Evolutionary conservation across 2,113 vertebrate genomes (phyloP), one percentile per base, ranked within the genome.

Genomic region (Globicephala melas): DNA sequence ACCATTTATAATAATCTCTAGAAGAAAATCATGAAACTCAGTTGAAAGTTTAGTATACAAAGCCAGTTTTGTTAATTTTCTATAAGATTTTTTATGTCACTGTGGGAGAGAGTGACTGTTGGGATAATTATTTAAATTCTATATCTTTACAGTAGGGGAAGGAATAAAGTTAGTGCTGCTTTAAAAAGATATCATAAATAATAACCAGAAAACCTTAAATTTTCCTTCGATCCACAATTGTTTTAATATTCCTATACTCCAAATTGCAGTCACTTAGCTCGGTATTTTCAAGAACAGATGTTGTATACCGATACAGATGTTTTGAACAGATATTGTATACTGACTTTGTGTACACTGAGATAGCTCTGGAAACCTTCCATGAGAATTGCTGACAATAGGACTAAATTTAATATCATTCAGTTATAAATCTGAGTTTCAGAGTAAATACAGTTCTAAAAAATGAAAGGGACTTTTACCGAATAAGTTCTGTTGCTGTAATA

Each of bases 1-100:
- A 95, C n/a, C 95, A 60, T 97, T 95, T 96, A 91, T 18, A 81
- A 82, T 84, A 71, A 65, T 84, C 89, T 96, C 44, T 96, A 85
- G 36, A 58, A 96, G 87, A 96, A 97, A 94, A 86, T 93, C 79
- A 50, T 95, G 87, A 85, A 88, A 58, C 14, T 97, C 0, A 55
- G 71, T 93, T 91, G 31, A 92, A 95, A 53, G 13, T 96, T 97
- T 73, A 50, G 50, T 74, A 44, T 44, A 80, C 53, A 93, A 95
- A 9, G 50, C 87, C 83, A 81, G 62, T 86, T 96, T 97, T 14
- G 68, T 70, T 95, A 79, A 93, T 94, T 97, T 97, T 58, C 68
- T 63, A 18, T 62, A 47, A 68, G 60, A 28, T 58, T 90, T 81
- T 92, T 81, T 73, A 58, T 94, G 63, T 89, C 73, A 55, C 7